Evolutionary conservation across 30 jellyfish, hydroid and myxozoan species (phyloP), one percentile per base, ranked within the genome.

Genomic region (Aurelia aurita complex sp. Pacific): DNA sequence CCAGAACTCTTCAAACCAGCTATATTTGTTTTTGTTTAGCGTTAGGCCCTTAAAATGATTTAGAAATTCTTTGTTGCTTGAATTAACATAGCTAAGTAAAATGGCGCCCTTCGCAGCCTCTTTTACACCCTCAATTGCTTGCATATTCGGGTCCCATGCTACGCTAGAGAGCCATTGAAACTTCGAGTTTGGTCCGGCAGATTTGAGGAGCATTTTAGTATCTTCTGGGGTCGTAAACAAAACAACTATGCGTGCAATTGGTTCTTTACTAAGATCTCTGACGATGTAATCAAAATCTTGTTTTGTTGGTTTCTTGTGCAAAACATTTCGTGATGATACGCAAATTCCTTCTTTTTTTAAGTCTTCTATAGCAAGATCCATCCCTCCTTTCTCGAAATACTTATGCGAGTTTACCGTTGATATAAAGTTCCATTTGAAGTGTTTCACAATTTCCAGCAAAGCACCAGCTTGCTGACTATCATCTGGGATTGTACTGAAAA

Each of bases 101-200:
- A 82, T 43, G 15, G 91, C 91, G n/a, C 91, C 91, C 34, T 71
- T 55, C 15, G 91, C 91, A 54, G 72, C 50, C 17, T 82, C 65
- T 5, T 50, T 55, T 3, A 50, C 61, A 8, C n/a, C 54, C 23
- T 10, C 7, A 19, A 60, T 60, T 60, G 29, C 33, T 4, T 60
- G 19, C 59, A 10, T 69, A 34, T 18, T 40, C 34, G 54, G 32
- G 11, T 34, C 19, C 79, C 79, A 69, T 10, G n/a, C 29, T 6
- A 55, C 6, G 29, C 79, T 69, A 6, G 71, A 61, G 63, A 38
- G 50, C 87, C 76, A 46, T 7, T 29, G 42, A 63, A 69, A 69
- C 23, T 69, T 34, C 14, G 50, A 19, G 16, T 23, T 32, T 11
- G 51, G 50, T 29, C 65, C 68, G 18, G 85, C 91, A 9, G 88